Conservation (phyloP, 1,140 invertebrate genomes). For the Holcopasites calliopsidis region DNA sequence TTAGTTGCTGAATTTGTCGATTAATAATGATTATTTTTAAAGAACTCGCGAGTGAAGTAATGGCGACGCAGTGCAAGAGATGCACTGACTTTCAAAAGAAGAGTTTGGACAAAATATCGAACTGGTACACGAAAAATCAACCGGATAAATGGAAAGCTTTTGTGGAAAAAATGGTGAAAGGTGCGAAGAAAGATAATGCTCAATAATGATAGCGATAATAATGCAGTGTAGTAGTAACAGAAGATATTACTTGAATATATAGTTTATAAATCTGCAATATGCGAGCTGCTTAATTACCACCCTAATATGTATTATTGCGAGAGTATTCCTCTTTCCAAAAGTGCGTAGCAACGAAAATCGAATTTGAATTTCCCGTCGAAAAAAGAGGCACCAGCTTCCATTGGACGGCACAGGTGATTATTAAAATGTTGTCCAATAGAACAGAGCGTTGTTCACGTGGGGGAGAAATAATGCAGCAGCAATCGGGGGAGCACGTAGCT, state of each 20-base stretch:
- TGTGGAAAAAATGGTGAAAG: background rate
- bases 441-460: conserved; percentile 1
- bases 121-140: conserved; percentile 43
- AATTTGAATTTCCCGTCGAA: background rate
- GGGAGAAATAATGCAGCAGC: conserved; percentile 24
- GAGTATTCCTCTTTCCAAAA: too few species aligned
- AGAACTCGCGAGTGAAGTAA: conserved; percentile 44
- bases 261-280: too few species aligned
- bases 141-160: conserved; percentile 39
- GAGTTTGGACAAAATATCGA: conserved; percentile 25
- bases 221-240: too few species aligned
- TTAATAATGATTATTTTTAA: background rate
- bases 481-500: conserved; percentile 19
- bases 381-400: background rate
- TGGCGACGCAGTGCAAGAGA: conserved; percentile 51
- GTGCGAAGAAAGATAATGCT: too few species aligned
- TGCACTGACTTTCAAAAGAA: conserved; percentile 55
- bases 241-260: too few species aligned
- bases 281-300: too few species aligned
- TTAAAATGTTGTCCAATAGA: background rate
- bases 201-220: too few species aligned
- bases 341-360: background rate
- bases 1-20: background rate
- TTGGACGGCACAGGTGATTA: background rate
- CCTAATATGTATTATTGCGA: too few species aligned